Percentiles rank a stretch among this genome's conserved stretches.
Evolutionary conservation across 2,113 vertebrate genomes (phyloP).

Genomic region (Myotis yumanensis): DNA sequence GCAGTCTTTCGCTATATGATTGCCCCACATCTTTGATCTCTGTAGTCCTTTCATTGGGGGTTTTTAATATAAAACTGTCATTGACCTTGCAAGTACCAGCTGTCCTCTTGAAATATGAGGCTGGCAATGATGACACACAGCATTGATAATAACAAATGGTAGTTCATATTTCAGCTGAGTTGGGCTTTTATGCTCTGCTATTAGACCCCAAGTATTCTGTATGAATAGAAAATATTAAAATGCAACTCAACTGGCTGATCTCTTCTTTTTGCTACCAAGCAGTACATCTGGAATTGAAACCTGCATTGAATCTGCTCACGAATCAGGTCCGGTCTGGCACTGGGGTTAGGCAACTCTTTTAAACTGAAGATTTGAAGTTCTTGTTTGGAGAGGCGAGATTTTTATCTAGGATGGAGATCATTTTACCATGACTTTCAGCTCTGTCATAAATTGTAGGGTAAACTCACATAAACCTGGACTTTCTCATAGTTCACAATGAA

Average conservation of each 20-base stretch:
- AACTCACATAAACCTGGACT: background rate
- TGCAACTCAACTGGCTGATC: conserved; percentile 50
- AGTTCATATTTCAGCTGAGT: conserved; percentile 78
- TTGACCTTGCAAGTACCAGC: conserved; percentile 84
- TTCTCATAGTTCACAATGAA: conserved; percentile 16
- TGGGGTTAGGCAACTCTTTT: conserved; percentile 22
- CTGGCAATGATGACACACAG: conserved; percentile 75
- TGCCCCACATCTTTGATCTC: conserved; percentile 81
- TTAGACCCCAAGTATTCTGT: conserved; percentile 65
- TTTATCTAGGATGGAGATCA: conserved; percentile 39
- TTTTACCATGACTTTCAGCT: conserved; percentile 35
- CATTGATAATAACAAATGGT: conserved; percentile 76
- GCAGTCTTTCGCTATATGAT: conserved; percentile 77
- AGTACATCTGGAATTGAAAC: conserved; percentile 58
- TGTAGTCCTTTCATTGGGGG: conserved; percentile 78
- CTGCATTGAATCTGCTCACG: conserved; percentile 8
- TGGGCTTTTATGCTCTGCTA: conserved; percentile 68
- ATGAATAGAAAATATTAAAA: conserved; percentile 72
- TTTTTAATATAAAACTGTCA: conserved; percentile 84
- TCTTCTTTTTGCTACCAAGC: conserved; percentile 37
- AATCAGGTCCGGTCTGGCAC: background rate
- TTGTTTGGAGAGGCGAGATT: conserved; percentile 46
- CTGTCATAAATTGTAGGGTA: background rate
- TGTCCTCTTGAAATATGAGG: conserved; percentile 85
- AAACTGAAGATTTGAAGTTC: conserved; percentile 42